Percentiles rank a stretch among this genome's conserved stretches.
Evolutionary conservation across 2,797 vertebrate species (phyloP).

Genomic region (Danio kyathit): DNA sequence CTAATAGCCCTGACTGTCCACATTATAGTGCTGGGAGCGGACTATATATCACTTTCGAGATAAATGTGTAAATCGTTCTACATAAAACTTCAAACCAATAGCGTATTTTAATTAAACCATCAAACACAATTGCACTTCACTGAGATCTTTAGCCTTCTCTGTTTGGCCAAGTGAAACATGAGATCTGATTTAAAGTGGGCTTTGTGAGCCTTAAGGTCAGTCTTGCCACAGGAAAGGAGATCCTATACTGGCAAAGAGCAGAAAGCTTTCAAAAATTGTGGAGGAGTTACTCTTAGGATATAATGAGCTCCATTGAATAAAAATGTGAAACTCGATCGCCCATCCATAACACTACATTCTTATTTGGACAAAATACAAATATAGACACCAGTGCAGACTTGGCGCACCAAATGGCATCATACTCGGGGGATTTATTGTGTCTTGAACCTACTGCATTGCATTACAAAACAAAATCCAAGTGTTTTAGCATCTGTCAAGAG

Average conservation of each 20-base stretch:
- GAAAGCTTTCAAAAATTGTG: constrained; percentile 69
- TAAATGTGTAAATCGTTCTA: background rate
- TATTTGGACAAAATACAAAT: constrained; percentile 79
- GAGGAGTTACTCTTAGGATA: constrained; percentile 69
- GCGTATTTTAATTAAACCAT: background rate
- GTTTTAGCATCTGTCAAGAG: constrained; percentile 79
- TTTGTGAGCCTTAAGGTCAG: constrained; percentile 67
- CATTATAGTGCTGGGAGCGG: background rate
- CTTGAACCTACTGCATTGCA: constrained; percentile 68
- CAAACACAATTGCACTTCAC: background rate
- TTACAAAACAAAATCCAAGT: constrained; percentile 55
- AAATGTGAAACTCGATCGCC: constrained; percentile 75
- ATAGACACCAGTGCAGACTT: constrained; percentile 71
- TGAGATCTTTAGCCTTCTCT: background rate
- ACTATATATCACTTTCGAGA: background rate
- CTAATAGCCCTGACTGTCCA: constrained; percentile 31
- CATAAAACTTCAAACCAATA: background rate
- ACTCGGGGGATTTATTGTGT: constrained; percentile 77
- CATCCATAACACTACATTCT: constrained; percentile 70
- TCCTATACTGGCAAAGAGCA: constrained; percentile 54
- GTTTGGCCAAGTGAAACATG: constrained; percentile 39
- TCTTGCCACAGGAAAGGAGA: constrained; percentile 68
- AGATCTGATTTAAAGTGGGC: constrained; percentile 64
- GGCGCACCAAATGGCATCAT: constrained; percentile 60
- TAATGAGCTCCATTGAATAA: constrained; percentile 68